Evolutionary conservation across 37 sponge, comb jelly and placozoan genomes (phyloP), one percentile per base, ranked within the genome.

Genomic region (Bolinopsis microptera): DNA sequence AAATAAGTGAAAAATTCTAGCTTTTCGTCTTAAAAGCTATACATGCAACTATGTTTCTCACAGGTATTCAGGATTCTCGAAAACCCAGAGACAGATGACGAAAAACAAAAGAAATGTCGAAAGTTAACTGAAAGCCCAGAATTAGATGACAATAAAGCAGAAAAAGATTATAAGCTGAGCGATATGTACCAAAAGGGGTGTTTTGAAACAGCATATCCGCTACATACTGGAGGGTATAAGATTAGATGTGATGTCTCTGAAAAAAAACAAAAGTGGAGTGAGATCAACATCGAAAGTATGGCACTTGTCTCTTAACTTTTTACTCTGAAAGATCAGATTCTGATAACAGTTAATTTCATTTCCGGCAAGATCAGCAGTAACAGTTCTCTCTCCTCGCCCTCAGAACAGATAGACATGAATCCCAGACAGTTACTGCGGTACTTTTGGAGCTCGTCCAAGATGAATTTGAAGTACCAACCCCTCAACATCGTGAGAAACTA

Each of bases 11-110:
- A n/a, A n/a, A n/a, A n/a, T n/a, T n/a, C n/a, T n/a, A n/a, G n/a
- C n/a, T n/a, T 67, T 21, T 22, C 13, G 68, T 22, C 21, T 21
- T 21, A 22, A 13, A 22, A 67, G 21, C 13, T 67, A 22, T 67
- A n/a, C n/a, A n/a, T n/a, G n/a, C n/a, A n/a, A n/a, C n/a, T n/a
- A n/a, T n/a, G n/a, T n/a, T n/a, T n/a, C n/a, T n/a, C n/a, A 2
- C 90, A 86, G 90, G 90, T 86, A 48, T 86, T 86, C 90, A 38
- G 61, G 61, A 86, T 86, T 41, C 90, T 86, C 30, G 90, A 86
- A 38, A 86, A 86, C 32, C 90, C 90, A 8, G 61, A 41, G 90
- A 26, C 3, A 27, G n/a, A n/a, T n/a, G n/a, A n/a, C n/a, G n/a
- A n/a, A n/a, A n/a, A n/a, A n/a, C n/a, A n/a, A n/a, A n/a, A n/a